Percentiles rank a stretch among this genome's conserved stretches.
Conservation (phyloP, 2,888 invertebrate species). For the Itoplectis maculator region DNA sequence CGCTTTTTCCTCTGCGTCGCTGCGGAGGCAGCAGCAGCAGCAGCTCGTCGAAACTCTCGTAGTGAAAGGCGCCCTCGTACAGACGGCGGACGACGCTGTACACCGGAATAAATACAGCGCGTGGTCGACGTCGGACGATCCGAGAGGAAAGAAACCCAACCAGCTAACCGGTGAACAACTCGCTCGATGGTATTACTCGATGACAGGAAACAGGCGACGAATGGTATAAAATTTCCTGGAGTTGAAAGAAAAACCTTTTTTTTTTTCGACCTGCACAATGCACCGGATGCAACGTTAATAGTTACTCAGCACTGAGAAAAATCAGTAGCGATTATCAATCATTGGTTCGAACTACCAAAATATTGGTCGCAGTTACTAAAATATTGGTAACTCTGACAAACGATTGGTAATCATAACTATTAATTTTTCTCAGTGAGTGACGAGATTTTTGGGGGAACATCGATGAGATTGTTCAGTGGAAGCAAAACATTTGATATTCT, state of each 20-base stretch:
- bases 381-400: no score
- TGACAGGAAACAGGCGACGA: not conserved
- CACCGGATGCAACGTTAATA: no score
- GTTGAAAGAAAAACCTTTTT: not conserved
- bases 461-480: no score
- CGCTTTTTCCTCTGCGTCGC: not conserved
- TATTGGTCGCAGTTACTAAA: no score
- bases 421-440: no score
- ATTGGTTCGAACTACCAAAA: no score
- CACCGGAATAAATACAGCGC: conserved; percentile 39
- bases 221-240: not conserved
- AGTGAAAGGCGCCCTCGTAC: conserved; percentile 67
- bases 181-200: not conserved
- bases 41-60: conserved; percentile 34
- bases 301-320: no score
- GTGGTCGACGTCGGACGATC: conserved; percentile 42
- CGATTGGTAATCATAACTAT: no score
- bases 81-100: not conserved
- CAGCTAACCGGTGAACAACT: not conserved
- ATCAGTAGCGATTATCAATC: no score
- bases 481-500: no score
- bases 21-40: no score
- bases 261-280: not conserved
- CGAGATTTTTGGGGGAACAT: no score
- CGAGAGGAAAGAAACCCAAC: conserved; percentile 45